Conservation (phyloP, 2,888 invertebrate genomes). For the Bhutanitis thaidina region DNA sequence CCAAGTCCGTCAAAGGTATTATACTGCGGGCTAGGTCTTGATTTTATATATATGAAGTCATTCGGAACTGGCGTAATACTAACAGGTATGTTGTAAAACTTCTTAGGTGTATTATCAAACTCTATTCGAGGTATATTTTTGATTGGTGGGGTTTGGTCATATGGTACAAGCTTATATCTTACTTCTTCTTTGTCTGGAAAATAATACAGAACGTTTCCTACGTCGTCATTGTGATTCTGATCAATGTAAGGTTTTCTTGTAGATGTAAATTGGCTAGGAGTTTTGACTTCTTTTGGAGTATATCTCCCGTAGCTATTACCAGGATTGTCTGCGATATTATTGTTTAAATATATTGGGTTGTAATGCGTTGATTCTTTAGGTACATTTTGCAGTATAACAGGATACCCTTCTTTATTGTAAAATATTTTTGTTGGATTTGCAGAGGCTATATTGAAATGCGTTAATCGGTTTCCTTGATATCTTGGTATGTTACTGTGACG, state of each 20-base stretch:
- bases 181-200: conserved; percentile 52
- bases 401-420: conserved; percentile 51
- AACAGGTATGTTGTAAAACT: conserved; percentile 37
- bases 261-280: conserved; percentile 39
- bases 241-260: conserved; percentile 55
- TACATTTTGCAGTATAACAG: conserved; percentile 40
- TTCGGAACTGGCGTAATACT: conserved; percentile 36
- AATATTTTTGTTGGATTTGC: conserved; percentile 66
- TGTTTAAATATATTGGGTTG: conserved; percentile 44
- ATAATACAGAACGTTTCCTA: conserved; percentile 58
- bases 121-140: conserved; percentile 34
- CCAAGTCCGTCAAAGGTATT: conserved; percentile 45
- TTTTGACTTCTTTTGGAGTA: conserved; percentile 46
- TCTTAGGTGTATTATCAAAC: conserved; percentile 38
- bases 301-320: conserved; percentile 45
- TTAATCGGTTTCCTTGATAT: conserved; percentile 69
- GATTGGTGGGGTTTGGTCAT: conserved; percentile 71
- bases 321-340: conserved; percentile 34
- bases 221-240: conserved; percentile 46
- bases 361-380: conserved; percentile 44
- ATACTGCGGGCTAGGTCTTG: conserved; percentile 53
- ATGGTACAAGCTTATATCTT: conserved; percentile 71
- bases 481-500: conserved; percentile 59
- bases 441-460: conserved; percentile 69
- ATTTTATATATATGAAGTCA: conserved; percentile 53